Evolutionary conservation across 2,888 invertebrate species (phyloP), one percentile per base, ranked within the genome.

Genomic region (Scaptomyza flava): DNA sequence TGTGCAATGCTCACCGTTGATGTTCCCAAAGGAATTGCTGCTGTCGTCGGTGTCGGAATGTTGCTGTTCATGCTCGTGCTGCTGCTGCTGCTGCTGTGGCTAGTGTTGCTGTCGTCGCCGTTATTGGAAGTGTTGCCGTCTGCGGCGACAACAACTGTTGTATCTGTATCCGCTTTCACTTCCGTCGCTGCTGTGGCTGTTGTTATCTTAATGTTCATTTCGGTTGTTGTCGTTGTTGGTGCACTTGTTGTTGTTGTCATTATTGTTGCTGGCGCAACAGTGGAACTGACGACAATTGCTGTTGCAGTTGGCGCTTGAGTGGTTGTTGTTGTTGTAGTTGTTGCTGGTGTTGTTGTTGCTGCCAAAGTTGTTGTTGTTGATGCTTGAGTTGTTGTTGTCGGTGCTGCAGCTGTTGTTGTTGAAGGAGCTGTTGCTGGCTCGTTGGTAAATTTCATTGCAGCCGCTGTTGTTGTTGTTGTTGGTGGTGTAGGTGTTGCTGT

Each of bases 1-100:
- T 91, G 91, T 33, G 89, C 89, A 41, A 90, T 86, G 54, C 79
- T 86, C 42, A 79, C 81, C 12, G 59, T 72, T 6, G 86, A 66
- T 7, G 83, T 68, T 8, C 58, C 53, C 50, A 34, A 30, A 9
- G 70, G 59, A 23, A 42, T 31, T 52, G 56, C 6, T 14, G 56
- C 27, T 60, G 45, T n/a, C 20, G 34, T 31, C 17, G 62, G n/a
- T 27, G 51, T 20, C 8, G 45, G 30, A 7, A 23, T 54, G 52
- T n/a, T 41, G 51, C n/a, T 41, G 43, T 6, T 51, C 41, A 3
- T 33, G 20, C 5, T 65, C 41, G 11, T 30, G 42, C 7, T 50
- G 53, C 14, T 41, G 41, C 7, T 41, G 41, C 7, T 23, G 45
- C 8, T 50, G 20, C 52, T 27, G 42, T 23, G 23, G 23, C 27